Conservation (phyloP, 2,113 vertebrate species). For the Ariopsis seemanni region DNA sequence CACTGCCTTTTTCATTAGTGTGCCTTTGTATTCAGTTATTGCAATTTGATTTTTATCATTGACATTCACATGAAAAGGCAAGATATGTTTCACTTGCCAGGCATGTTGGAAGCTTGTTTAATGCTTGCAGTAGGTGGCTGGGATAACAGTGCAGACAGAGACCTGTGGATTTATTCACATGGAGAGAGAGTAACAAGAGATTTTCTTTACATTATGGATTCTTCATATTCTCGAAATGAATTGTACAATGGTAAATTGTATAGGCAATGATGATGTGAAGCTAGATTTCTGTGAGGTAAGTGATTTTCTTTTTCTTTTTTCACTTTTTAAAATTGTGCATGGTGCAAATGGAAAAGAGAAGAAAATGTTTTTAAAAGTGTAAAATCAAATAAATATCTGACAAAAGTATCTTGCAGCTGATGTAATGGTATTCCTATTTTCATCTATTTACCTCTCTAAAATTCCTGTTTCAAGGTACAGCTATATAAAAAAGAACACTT, state of each 20-base stretch:
- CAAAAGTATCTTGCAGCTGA: neutral
- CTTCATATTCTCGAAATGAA: conserved; percentile 16
- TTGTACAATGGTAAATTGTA: neutral
- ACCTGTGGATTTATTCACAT: conserved; percentile 10
- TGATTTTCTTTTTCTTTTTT: neutral
- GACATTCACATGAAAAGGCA: conserved; percentile 63
- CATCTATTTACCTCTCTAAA: neutral
- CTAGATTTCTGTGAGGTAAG: conserved; percentile 58
- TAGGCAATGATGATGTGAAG: neutral
- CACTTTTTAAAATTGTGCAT: neutral
- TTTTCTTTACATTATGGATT: conserved; percentile 44
- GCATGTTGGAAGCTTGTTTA: conserved; percentile 54
- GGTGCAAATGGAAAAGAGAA: neutral
- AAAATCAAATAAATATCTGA: neutral
- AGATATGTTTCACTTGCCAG: conserved; percentile 60
- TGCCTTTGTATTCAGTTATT: conserved; percentile 65
- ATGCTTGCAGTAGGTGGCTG: conserved; percentile 59
- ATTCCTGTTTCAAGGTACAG: neutral
- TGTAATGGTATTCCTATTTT: neutral
- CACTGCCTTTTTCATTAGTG: conserved; percentile 63
- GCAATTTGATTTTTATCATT: conserved; percentile 66
- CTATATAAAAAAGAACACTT: too few relatives aligned
- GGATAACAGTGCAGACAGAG: conserved; percentile 19
- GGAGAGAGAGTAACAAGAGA: neutral
- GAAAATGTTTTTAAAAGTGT: neutral